Evolutionary conservation across 2,113 vertebrate genomes (phyloP).

Genomic region (Ammodytes dubius): DNA sequence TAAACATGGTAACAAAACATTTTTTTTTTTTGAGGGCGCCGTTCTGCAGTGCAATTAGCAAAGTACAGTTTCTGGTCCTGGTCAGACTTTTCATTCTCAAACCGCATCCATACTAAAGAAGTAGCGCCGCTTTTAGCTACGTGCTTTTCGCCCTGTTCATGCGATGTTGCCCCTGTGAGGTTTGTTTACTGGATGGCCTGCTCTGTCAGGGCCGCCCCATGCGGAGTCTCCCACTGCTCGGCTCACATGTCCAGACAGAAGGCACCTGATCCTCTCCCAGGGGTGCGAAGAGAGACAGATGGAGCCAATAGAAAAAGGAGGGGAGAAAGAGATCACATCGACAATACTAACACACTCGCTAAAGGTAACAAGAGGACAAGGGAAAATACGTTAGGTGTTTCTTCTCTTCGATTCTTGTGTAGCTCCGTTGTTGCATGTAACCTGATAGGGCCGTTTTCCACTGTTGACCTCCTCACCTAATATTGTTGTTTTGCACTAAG

Average conservation of each 20-base stretch:
- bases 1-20: too few relatives aligned
- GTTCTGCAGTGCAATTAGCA: too few relatives aligned
- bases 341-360: conserved; percentile 26
- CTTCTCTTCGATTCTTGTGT: not conserved
- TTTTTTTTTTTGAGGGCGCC: too few relatives aligned
- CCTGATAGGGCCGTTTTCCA: not conserved
- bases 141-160: not conserved
- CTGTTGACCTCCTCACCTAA: not conserved
- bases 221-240: conserved; percentile 48
- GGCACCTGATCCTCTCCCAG: conserved; percentile 79
- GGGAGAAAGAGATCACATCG: conserved; percentile 43
- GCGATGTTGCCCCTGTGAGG: not conserved
- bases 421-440: not conserved
- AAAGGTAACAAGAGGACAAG: conserved; percentile 43
- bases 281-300: conserved; percentile 77
- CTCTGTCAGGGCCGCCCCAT: conserved; percentile 39
- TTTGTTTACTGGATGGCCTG: conserved; percentile 9
- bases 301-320: conserved; percentile 57
- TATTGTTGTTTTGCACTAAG: not conserved
- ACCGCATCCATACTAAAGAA: too few relatives aligned
- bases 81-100: too few relatives aligned
- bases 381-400: not conserved
- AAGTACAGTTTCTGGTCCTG: too few relatives aligned
- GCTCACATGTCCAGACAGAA: conserved; percentile 75
- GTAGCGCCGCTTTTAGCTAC: too few relatives aligned